A percentile compares a stretch with the other conserved stretches of the same genome.
These are phyloP conservation scores for Ganaspis brasiliensis DNA, from an alignment of 2,888 invertebrate genomes.

Conservation along the genomic window DNA sequence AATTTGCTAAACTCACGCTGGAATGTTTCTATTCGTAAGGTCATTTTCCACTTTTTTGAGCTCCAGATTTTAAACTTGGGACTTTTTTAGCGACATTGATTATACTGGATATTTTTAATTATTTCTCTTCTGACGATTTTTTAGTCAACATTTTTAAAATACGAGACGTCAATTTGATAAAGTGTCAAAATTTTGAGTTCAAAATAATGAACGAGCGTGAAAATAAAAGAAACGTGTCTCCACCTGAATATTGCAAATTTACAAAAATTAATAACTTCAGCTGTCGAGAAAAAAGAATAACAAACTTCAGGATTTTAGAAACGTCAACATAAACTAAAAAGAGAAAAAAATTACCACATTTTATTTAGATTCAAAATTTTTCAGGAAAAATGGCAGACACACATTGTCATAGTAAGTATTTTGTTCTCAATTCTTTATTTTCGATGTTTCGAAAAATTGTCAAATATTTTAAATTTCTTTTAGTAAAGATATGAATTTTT, in stretches of 20 bases:
- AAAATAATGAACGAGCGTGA: not conserved
- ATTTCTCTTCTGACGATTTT: constrained; percentile 1
- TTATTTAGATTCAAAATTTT: not conserved
- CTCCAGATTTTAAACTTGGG: constrained; percentile 63
- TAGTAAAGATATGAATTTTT: not conserved
- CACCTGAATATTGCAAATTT: not conserved
- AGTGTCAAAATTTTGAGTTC: not conserved
- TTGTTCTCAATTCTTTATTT: not conserved
- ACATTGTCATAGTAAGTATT: constrained; percentile 13
- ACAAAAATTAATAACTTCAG: not conserved
- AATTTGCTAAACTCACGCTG: constrained; percentile 59
- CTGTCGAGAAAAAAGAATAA: not conserved
- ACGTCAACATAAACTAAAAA: not conserved
- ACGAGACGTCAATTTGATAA: not conserved
- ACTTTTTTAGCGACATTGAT: constrained; percentile 18
- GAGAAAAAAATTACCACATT: not conserved
- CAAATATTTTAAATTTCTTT: not conserved
- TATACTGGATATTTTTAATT: not conserved
- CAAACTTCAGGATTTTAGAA: constrained; percentile 1
- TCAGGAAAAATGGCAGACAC: constrained; percentile 19
- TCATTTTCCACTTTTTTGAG: constrained; percentile 50
- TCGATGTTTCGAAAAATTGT: not conserved
- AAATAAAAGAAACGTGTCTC: constrained; percentile 1
- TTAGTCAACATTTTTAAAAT: not conserved
- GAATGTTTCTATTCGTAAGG: constrained; percentile 51